Evolutionary conservation across 2,797 vertebrate species (phyloP).

Genomic region (Artibeus jamaicensis): DNA sequence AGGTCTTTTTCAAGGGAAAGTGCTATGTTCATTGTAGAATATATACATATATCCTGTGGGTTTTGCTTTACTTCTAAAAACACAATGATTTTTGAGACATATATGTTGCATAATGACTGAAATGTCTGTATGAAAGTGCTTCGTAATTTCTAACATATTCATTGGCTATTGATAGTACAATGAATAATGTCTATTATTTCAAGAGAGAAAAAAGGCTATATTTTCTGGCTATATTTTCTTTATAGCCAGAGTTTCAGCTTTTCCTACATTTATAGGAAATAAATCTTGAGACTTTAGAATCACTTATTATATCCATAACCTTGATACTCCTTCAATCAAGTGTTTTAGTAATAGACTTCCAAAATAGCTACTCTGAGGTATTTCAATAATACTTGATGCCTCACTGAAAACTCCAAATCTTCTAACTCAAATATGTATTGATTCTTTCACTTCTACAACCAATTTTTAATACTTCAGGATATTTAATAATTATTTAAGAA

Average conservation of each 20-base stretch:
- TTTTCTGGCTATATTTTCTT: too few species aligned
- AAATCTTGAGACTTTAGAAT: background rate
- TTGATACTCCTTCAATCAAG: background rate
- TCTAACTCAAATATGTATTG: background rate
- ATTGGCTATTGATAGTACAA: background rate
- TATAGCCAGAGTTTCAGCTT: background rate
- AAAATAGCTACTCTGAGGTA: background rate
- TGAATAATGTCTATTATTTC: background rate
- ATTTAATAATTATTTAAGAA: background rate
- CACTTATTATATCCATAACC: background rate
- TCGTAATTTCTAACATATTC: background rate
- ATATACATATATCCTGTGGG: background rate
- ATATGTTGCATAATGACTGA: background rate
- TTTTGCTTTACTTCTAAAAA: background rate
- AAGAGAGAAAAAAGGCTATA: conserved; percentile 21
- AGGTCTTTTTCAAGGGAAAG: background rate
- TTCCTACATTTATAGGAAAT: background rate
- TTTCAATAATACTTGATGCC: background rate
- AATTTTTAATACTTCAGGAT: background rate
- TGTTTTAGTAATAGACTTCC: background rate
- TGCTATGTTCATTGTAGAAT: background rate
- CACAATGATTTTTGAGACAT: background rate
- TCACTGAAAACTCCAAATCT: background rate
- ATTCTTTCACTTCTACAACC: conserved; percentile 8
- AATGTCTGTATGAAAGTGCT: background rate